phyloP scores from a whole-genome alignment of 2,113 vertebrate species.

The Microcebus tavaratra region DNA sequence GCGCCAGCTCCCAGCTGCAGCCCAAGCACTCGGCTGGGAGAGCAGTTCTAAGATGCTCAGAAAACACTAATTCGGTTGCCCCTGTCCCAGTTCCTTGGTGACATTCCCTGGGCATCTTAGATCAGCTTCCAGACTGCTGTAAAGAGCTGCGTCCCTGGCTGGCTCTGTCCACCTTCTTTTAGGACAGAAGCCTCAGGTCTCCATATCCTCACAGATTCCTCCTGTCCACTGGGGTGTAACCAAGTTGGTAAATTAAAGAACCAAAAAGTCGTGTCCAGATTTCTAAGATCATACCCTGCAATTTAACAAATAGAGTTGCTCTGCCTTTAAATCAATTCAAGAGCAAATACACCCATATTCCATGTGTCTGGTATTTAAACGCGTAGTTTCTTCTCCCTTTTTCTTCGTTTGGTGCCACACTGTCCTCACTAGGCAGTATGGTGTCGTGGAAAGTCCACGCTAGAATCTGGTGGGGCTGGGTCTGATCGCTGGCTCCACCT shows the following conservation, averaged over 20 bases:
- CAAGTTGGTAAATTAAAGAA: background rate
- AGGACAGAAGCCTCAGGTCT: background rate
- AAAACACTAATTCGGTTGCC: fast-evolving
- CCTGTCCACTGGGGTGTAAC: background rate
- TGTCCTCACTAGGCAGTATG: background rate
- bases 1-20: background rate
- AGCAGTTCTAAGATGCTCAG: background rate
- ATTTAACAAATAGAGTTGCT: background rate
- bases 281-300: background rate
- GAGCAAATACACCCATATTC: background rate
- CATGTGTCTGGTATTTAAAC: background rate
- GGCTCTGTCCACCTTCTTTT: background rate
- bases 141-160: fast-evolving
- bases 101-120: background rate
- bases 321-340: background rate
- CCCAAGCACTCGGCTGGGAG: background rate
- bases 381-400: background rate
- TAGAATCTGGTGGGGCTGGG: too few relatives aligned
- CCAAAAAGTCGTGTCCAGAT: background rate
- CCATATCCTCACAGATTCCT: too few relatives aligned
- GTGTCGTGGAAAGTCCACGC: background rate
- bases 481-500: background rate
- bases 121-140: background rate
- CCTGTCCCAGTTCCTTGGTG: background rate
- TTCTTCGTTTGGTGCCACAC: background rate